Evolutionary conservation across 1,140 invertebrate genomes (phyloP).

Genomic region (Globodera rostochiensis): DNA sequence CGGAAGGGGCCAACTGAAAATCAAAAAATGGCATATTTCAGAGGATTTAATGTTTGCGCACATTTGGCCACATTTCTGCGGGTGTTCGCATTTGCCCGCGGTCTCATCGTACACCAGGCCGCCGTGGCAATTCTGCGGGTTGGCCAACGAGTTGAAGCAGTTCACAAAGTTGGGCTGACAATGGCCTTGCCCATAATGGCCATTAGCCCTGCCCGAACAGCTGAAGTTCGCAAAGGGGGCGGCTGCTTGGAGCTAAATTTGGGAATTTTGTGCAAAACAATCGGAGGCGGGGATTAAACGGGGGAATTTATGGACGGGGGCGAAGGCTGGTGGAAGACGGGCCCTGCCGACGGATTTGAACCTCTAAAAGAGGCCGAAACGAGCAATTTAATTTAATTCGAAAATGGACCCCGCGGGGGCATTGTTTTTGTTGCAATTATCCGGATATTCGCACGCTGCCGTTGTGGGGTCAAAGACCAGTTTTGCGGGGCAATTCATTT

Average conservation of each 20-base stretch:
- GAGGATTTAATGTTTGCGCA: background rate
- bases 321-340: background rate
- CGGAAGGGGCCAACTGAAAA: background rate
- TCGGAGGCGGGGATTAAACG: background rate
- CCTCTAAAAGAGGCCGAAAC: background rate
- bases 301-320: background rate
- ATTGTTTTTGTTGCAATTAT: constrained; percentile 13
- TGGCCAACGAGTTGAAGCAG: constrained; percentile 16
- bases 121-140: background rate
- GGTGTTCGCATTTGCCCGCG: constrained; percentile 9
- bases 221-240: background rate
- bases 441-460: constrained; percentile 15
- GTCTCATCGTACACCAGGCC: constrained; percentile 13
- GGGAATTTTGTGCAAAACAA: too few relatives aligned
- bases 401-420: background rate
- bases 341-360: background rate
- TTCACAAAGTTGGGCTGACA: constrained; percentile 14
- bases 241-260: background rate
- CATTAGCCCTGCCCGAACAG: constrained; percentile 21
- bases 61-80: background rate
- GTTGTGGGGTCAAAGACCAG: constrained; percentile 25
- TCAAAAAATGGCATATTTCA: background rate
- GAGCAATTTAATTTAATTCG: background rate
- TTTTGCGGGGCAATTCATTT: constrained; percentile 24
- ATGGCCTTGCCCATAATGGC: constrained; percentile 16